phyloP scores from a whole-genome alignment of 2,888 invertebrate genomes.

The Poecilobothrus nobilitatus region DNA sequence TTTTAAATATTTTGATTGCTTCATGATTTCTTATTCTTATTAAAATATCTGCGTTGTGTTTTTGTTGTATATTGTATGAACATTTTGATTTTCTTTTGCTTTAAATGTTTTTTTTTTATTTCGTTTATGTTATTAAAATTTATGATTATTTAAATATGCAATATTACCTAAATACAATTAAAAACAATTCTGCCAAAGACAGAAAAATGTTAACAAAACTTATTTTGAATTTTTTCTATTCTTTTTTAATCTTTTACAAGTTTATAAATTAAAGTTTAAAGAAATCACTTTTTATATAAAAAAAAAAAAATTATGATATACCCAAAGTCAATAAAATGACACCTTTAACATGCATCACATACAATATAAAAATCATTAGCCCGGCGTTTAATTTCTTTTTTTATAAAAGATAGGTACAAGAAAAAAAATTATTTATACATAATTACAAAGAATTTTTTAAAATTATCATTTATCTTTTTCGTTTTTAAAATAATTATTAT shows the following conservation, averaged over 20 bases:
- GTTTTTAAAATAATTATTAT: not conserved
- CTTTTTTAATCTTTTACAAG: no score
- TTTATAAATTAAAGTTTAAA: no score
- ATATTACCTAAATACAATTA: not conserved
- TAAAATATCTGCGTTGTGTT: slow-evolving; percentile 6
- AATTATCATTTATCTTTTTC: no score
- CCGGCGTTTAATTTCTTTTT: slow-evolving; percentile 3
- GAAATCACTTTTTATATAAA: not conserved
- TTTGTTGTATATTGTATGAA: not conserved
- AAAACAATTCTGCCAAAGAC: not conserved
- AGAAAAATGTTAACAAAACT: not conserved
- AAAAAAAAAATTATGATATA: not conserved
- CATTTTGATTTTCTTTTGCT: slow-evolving; percentile 1
- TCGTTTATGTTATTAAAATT: not conserved
- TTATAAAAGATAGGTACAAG: not conserved
- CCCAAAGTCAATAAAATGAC: slow-evolving; percentile 6
- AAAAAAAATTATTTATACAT: not conserved
- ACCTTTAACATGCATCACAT: slow-evolving; percentile 4
- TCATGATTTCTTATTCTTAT: slow-evolving; percentile 6
- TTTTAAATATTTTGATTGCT: slow-evolving; percentile 6
- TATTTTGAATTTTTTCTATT: no score
- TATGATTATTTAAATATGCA: not conserved
- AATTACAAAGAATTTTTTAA: not conserved
- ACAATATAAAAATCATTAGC: slow-evolving; percentile 2
- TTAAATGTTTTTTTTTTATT: not conserved